Evolutionary conservation across 1,140 invertebrate genomes (phyloP), one percentile per base, ranked within the genome.

Genomic region (Eurosta solidaginis): DNA sequence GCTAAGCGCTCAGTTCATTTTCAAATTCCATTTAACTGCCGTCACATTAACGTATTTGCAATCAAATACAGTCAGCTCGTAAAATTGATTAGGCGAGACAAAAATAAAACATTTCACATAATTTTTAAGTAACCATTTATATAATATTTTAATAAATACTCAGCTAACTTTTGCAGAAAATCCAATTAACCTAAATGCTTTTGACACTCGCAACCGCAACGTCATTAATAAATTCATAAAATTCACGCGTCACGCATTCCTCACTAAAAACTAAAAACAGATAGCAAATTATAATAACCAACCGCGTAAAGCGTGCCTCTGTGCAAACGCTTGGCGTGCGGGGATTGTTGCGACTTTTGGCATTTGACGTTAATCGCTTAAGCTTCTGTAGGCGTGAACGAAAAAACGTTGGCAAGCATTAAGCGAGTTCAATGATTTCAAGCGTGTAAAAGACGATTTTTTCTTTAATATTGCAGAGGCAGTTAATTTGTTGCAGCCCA

Each of bases 121-220:
- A n/a, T n/a, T n/a, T n/a, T n/a, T n/a, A n/a, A n/a, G n/a, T n/a
- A n/a, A n/a, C n/a, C n/a, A n/a, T 14, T 14, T 22, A 68, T 40
- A 68, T 40, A 20, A 20, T n/a, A 47, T 47, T 47, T 47, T 40
- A 68, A 68, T 68, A 68, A 20, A 20, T 68, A 40, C 5, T 40
- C 40, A 68, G 22, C 59, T 42, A 29, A n/a, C 33, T 36, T 47
- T 42, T 10, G 33, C 1, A 68, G 59, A 68, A 59, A 68, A 68
- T 68, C 59, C 59, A 68, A 68, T 68, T 68, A 68, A 68, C 59
- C 59, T 20, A 68, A 68, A 68, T 68, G 59, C 59, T 68, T 68
- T 40, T 68, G 59, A 68, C 59, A 68, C 59, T 40, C 36, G n/a
- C 29, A 68, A 68, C 33, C 59, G 59, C 33, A 68, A 40, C 2